phyloP scores from a whole-genome alignment of 1,140 invertebrate genomes.

The Adelges cooleyi region DNA sequence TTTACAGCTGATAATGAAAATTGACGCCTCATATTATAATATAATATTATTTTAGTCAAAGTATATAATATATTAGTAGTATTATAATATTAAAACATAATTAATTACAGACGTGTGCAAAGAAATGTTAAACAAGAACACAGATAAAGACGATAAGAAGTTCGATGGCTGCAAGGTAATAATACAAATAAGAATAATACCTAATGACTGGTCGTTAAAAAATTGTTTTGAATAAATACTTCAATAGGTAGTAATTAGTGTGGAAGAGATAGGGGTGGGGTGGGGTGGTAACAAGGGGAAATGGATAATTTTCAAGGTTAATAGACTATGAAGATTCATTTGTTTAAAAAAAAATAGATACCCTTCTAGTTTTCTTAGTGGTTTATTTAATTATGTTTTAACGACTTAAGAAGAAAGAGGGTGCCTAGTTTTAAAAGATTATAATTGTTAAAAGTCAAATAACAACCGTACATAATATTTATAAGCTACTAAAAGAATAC shows the following conservation, averaged over 20 bases:
- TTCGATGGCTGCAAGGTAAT: not conserved
- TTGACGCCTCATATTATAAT: not conserved
- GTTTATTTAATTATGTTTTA: too few species aligned
- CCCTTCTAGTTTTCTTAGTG: too few species aligned
- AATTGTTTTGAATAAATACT: not conserved
- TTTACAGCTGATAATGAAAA: not conserved
- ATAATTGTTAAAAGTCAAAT: too few species aligned
- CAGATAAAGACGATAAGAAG: not conserved
- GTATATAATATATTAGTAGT: not conserved
- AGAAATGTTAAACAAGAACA: not conserved
- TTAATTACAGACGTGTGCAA: not conserved
- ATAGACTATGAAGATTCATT: too few species aligned
- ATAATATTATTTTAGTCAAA: not conserved
- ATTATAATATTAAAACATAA: not conserved
- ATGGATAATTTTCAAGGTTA: not conserved
- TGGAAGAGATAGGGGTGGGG: not conserved
- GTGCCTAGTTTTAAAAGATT: too few species aligned
- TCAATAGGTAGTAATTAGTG: not conserved
- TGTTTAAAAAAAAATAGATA: too few species aligned
- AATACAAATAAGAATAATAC: not conserved
- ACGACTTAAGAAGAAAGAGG: too few species aligned
- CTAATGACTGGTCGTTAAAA: not conserved
- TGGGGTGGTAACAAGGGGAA: not conserved
- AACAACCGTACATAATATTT: too few species aligned
- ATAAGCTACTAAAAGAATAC: too few species aligned